phyloP scores from a whole-genome alignment of 2,888 invertebrate genomes.

The Biston betularia region DNA sequence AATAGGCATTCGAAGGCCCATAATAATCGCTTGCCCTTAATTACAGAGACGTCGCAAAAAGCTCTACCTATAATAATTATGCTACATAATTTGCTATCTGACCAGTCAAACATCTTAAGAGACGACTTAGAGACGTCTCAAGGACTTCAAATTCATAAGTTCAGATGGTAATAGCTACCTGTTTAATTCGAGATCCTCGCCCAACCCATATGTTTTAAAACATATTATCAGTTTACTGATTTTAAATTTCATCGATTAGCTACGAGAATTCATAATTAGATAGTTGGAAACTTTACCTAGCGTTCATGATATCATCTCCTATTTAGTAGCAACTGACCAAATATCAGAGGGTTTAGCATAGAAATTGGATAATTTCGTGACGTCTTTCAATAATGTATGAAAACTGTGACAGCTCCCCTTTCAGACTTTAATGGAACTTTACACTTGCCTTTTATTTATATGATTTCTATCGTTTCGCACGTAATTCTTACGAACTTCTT shows the following conservation, averaged over 20 bases:
- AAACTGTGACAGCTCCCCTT: too few species aligned
- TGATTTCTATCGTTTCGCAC: too few species aligned
- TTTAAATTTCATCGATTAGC: slow-evolving; percentile 36
- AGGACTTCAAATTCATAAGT: slow-evolving; percentile 35
- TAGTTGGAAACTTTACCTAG: slow-evolving; percentile 8
- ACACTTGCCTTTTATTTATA: too few species aligned
- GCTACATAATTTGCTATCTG: slow-evolving; percentile 3
- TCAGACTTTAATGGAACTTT: too few species aligned
- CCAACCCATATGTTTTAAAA: slow-evolving; percentile 38
- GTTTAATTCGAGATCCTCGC: slow-evolving; percentile 36
- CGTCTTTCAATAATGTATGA: neutral
- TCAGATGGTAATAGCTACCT: slow-evolving; percentile 43
- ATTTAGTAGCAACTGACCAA: slow-evolving; percentile 21
- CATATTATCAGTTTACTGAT: slow-evolving; percentile 36
- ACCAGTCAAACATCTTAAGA: neutral
- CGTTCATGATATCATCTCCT: slow-evolving; percentile 38
- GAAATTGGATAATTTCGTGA: neutral
- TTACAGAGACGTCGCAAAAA: slow-evolving; percentile 38
- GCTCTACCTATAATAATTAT: slow-evolving; percentile 1
- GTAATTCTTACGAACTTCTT: too few species aligned
- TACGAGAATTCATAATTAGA: slow-evolving; percentile 34
- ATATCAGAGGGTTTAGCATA: neutral
- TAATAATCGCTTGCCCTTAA: slow-evolving; percentile 53
- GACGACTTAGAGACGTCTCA: slow-evolving; percentile 23
- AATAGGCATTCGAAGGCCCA: slow-evolving; percentile 61